A percentile compares a stretch with the other conserved stretches of the same genome.
phyloP scores from a whole-genome alignment of 1,140 invertebrate species.

The Leptonema lineaticorne region DNA sequence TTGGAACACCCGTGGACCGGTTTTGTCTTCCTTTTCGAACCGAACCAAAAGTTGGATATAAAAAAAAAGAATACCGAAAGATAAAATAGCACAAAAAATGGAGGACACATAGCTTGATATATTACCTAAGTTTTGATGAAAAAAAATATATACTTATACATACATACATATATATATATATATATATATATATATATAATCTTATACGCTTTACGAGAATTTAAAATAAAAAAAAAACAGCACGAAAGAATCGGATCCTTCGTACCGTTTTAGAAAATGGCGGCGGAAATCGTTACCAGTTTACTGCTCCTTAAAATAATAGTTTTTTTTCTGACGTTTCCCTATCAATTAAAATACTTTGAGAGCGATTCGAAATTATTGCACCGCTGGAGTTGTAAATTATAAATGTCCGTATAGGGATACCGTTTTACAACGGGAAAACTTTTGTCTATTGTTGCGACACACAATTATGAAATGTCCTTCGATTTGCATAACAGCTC shows the following conservation, averaged over 20 bases:
- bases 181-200: too few relatives aligned
- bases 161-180: too few relatives aligned
- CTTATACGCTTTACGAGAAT: too few relatives aligned
- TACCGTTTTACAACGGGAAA: constrained; percentile 13
- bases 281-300: constrained; percentile 10
- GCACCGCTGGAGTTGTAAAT: not conserved
- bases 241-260: not conserved
- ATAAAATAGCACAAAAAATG: constrained; percentile 34
- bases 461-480: constrained; percentile 18
- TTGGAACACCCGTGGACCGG: constrained; percentile 31
- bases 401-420: constrained; percentile 1
- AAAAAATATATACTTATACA: constrained; percentile 20
- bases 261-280: constrained; percentile 7
- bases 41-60: too few relatives aligned
- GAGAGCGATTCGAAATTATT: not conserved
- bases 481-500: constrained; percentile 10
- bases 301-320: too few relatives aligned
- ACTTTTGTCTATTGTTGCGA: constrained; percentile 16
- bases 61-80: constrained; percentile 14
- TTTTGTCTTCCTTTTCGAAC: constrained; percentile 28
- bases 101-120: constrained; percentile 29
- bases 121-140: constrained; percentile 18
- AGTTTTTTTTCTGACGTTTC: too few relatives aligned
- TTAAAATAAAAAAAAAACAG: too few relatives aligned
- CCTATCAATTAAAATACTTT: constrained; percentile 7